These are phyloP conservation scores for Trematomus loennbergii DNA, from an alignment of 2,113 vertebrate species.

Conservation along the genomic window DNA sequence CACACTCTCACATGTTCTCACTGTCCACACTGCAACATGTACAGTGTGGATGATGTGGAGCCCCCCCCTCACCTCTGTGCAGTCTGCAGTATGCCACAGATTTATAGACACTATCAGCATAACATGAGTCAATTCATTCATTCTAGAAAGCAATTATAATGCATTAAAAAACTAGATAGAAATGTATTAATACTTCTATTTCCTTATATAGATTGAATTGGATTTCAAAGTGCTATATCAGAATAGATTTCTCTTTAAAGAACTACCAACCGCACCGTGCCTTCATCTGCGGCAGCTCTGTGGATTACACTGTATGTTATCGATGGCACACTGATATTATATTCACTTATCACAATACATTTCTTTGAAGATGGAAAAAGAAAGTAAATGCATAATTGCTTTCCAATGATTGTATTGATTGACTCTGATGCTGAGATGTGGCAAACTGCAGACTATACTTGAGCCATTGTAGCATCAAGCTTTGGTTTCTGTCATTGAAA, in stretches of 20 bases:
- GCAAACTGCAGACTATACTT: conserved; percentile 9
- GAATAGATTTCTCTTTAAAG: neutral
- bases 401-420: neutral
- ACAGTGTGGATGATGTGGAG: conserved; percentile 11
- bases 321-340: neutral
- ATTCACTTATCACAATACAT: neutral
- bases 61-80: neutral
- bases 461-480: conserved; percentile 24
- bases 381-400: neutral
- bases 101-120: neutral
- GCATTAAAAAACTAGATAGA: neutral
- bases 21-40: conserved; percentile 22
- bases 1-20: conserved; percentile 27
- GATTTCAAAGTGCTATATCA: too few species aligned
- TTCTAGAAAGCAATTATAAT: neutral
- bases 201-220: too few species aligned
- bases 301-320: neutral
- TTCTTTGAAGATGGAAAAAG: neutral
- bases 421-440: conserved; percentile 11
- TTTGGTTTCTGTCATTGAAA: conserved; percentile 11
- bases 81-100: conserved; percentile 12
- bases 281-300: neutral
- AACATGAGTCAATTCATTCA: neutral
- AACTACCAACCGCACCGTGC: neutral
- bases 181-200: too few species aligned